Conservation (phyloP, 2,888 invertebrate genomes). For the Fragum fragum region DNA sequence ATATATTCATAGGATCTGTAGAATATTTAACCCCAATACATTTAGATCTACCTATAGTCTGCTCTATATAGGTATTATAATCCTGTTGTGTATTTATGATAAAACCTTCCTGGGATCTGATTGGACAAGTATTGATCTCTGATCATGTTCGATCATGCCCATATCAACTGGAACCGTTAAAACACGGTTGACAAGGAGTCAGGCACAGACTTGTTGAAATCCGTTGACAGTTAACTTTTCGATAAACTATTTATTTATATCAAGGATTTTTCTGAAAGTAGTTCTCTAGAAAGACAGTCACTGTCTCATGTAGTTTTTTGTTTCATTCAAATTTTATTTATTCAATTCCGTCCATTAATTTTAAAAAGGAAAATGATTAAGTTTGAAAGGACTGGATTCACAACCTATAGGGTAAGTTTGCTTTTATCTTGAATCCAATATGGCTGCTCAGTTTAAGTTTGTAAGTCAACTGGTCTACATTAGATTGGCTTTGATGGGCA, state of each 20-base stretch:
- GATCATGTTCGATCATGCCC: slow-evolving; percentile 66
- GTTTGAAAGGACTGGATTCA: slow-evolving; percentile 81
- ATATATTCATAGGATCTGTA: slow-evolving; percentile 19
- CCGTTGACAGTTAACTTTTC: slow-evolving; percentile 28
- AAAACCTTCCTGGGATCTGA: slow-evolving; percentile 52
- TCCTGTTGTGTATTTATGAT: slow-evolving; percentile 47
- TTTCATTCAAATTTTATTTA: slow-evolving; percentile 45
- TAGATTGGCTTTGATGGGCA: too few species aligned
- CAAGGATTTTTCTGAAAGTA: slow-evolving; percentile 16
- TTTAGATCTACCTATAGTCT: slow-evolving; percentile 18
- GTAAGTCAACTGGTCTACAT: slow-evolving; percentile 18
- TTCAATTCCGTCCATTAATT: slow-evolving; percentile 41
- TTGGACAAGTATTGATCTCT: slow-evolving; percentile 68
- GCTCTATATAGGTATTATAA: slow-evolving; percentile 27
- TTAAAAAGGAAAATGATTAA: slow-evolving; percentile 76
- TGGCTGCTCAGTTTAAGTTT: slow-evolving; percentile 25
- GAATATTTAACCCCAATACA: slow-evolving; percentile 21
- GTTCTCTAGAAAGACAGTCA: slow-evolving; percentile 25
- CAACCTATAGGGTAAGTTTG: slow-evolving; percentile 81
- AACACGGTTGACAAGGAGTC: slow-evolving; percentile 33
- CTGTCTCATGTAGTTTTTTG: slow-evolving; percentile 24
- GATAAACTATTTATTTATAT: slow-evolving; percentile 5
- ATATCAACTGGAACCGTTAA: slow-evolving; percentile 55
- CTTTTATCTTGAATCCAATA: slow-evolving; percentile 28
- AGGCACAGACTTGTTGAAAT: slow-evolving; percentile 58